phyloP scores from a whole-genome alignment of 2,888 invertebrate species.

The Quadriops clusia region DNA sequence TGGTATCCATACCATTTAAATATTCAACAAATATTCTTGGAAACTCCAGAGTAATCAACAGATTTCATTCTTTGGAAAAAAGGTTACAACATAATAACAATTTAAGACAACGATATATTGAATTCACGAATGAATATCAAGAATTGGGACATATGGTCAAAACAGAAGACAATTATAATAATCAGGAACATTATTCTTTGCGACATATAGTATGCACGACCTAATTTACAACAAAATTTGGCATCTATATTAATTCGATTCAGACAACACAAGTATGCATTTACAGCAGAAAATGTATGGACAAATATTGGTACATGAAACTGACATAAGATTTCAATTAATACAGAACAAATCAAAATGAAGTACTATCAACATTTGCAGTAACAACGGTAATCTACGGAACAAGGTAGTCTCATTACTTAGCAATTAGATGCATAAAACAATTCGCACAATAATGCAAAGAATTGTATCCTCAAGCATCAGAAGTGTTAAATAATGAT shows the following conservation, averaged over 20 bases:
- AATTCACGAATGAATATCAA: slow-evolving; percentile 7
- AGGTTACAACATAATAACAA: too few species aligned
- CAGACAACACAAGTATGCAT: slow-evolving; percentile 8
- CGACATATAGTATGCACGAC: slow-evolving; percentile 8
- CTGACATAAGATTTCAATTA: slow-evolving; percentile 9
- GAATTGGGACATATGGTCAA: slow-evolving; percentile 8
- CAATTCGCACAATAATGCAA: slow-evolving; percentile 10
- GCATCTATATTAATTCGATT: slow-evolving; percentile 5
- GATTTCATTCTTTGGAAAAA: too few species aligned
- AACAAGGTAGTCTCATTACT: slow-evolving; percentile 15
- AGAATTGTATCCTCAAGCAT: neutral
- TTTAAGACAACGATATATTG: too few species aligned
- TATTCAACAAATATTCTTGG: too few species aligned
- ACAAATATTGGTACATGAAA: slow-evolving; percentile 9
- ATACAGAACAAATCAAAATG: slow-evolving; percentile 6
- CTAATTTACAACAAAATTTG: slow-evolving; percentile 4
- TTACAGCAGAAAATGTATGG: slow-evolving; percentile 12
- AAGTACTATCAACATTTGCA: slow-evolving; percentile 9
- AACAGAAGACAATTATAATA: neutral
- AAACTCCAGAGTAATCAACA: too few species aligned
- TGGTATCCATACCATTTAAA: too few species aligned
- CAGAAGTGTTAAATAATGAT: slow-evolving; percentile 3
- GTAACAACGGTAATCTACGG: slow-evolving; percentile 19
- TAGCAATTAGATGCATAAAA: slow-evolving; percentile 15
- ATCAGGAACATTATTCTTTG: slow-evolving; percentile 4